Conservation (phyloP, 2,113 vertebrate species). For the Muscicapa adusta region DNA sequence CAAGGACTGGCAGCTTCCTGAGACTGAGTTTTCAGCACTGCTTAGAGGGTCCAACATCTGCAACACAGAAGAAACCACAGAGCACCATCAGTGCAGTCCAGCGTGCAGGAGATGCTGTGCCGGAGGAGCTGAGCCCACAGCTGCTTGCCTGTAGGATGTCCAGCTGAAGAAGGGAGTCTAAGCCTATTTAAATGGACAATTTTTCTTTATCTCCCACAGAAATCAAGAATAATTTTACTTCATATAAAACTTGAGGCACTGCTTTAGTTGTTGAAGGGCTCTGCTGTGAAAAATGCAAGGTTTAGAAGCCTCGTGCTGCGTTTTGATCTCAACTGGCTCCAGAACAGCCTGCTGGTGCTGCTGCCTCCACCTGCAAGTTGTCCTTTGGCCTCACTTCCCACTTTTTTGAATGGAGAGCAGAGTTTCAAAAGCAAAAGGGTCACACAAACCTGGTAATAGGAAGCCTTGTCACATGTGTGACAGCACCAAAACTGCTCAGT, state of each 20-base stretch:
- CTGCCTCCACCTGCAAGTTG: conserved; percentile 6
- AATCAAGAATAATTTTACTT: neutral
- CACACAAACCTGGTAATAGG: neutral
- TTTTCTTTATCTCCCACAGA: neutral
- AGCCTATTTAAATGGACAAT: neutral
- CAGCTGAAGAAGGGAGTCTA: neutral
- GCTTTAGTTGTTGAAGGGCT: neutral
- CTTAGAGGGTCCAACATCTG: conserved; percentile 92
- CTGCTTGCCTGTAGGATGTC: neutral
- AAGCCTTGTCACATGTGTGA: neutral
- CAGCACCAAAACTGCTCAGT: neutral
- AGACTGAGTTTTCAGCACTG: conserved; percentile 92
- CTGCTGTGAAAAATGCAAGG: neutral
- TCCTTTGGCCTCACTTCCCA: conserved; percentile 30
- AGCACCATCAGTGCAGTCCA: neutral
- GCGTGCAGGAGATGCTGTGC: neutral
- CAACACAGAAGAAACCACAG: conserved; percentile 10
- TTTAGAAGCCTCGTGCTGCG: neutral
- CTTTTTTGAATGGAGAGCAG: neutral
- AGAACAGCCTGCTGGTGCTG: neutral
- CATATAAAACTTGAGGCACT: neutral
- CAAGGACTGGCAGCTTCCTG: conserved; percentile 94
- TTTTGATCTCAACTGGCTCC: neutral
- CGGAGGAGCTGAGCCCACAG: neutral
- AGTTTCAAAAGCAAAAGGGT: neutral